Conservation (phyloP, 2,888 invertebrate genomes). For the Parnassius orleans region DNA sequence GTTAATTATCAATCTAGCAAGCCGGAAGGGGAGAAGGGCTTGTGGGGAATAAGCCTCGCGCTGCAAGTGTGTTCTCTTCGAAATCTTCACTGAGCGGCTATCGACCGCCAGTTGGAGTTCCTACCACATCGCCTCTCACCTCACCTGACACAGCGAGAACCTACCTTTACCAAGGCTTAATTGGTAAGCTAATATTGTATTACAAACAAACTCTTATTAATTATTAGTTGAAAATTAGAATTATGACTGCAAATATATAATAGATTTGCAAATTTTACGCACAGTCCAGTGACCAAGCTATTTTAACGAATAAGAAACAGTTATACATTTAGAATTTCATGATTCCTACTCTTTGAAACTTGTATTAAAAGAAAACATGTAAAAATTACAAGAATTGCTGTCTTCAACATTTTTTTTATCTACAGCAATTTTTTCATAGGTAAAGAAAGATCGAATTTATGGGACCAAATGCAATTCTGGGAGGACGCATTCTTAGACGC, state of each 20-base stretch:
- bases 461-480: constrained; percentile 99
- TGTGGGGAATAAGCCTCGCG: constrained; percentile 83
- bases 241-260: no score
- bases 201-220: no score
- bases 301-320: no score
- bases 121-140: constrained; percentile 91
- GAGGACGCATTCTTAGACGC: constrained; percentile 99
- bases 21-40: constrained; percentile 58
- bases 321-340: no score
- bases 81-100: constrained; percentile 93
- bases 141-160: constrained; percentile 94
- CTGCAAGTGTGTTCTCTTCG: constrained; percentile 94
- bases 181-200: constrained; percentile 62
- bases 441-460: constrained; percentile 92
- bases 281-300: no score
- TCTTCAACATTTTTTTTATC: no score
- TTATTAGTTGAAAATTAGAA: no score
- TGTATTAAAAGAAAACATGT: no score
- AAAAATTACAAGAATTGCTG: no score
- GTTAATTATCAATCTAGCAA: constrained; percentile 60
- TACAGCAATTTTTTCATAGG: constrained; percentile 45
- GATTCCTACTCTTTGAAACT: no score
- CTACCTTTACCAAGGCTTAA: constrained; percentile 94
- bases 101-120: constrained; percentile 92
- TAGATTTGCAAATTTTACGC: no score